Evolutionary conservation across 2,797 vertebrate genomes (phyloP).

Genomic region (Sylvilagus floridanus): DNA sequence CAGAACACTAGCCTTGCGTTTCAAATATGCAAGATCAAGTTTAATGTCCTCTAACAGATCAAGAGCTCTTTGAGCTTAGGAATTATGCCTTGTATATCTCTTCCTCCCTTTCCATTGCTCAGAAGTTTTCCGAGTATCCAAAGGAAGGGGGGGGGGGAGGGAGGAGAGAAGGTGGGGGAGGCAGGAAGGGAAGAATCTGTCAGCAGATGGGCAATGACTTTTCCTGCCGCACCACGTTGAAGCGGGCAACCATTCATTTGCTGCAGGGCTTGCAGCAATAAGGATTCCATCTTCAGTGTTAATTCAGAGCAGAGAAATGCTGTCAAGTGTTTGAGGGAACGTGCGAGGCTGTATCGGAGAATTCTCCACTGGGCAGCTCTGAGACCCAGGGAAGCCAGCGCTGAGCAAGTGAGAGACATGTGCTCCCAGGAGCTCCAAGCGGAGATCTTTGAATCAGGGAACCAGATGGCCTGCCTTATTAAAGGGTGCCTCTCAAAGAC

Average conservation of each 20-base stretch:
- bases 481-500: slow-evolving; percentile 74
- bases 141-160: rapidly evolving
- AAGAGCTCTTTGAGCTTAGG: background rate
- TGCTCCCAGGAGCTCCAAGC: slow-evolving; percentile 60
- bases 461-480: slow-evolving; percentile 79
- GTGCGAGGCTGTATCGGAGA: slow-evolving; percentile 2
- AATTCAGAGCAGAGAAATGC: background rate
- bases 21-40: background rate
- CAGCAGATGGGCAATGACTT: background rate
- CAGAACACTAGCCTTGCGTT: background rate
- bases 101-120: background rate
- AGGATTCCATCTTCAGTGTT: background rate
- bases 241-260: background rate
- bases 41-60: background rate
- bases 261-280: background rate
- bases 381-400: slow-evolving; percentile 34
- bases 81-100: background rate
- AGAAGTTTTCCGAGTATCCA: background rate
- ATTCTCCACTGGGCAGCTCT: slow-evolving; percentile 56
- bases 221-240: background rate
- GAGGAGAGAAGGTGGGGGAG: too few relatives aligned
- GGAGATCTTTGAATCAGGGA: slow-evolving; percentile 63
- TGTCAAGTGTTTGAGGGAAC: slow-evolving; percentile 64
- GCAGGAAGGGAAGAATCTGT: background rate
- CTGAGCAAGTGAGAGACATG: slow-evolving; percentile 74